These are phyloP conservation scores for Scytalopus superciliaris DNA, from an alignment of 2,113 vertebrate genomes.

Conservation along the genomic window DNA sequence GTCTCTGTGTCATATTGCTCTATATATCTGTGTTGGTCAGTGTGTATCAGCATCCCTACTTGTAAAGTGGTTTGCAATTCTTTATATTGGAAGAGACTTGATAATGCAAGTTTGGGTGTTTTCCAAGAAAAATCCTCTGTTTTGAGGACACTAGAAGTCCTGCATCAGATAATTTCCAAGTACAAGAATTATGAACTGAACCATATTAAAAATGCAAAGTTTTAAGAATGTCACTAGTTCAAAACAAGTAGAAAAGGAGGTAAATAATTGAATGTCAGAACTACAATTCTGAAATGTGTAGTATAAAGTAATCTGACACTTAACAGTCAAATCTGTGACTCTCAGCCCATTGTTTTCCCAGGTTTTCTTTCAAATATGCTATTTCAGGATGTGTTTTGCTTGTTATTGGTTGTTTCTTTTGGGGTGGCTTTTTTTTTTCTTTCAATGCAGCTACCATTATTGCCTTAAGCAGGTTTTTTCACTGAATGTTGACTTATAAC, in stretches of 20 bases:
- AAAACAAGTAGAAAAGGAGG: neutral
- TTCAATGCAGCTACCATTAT: neutral
- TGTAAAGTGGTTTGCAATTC: neutral
- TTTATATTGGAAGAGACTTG: neutral
- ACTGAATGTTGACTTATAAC: neutral
- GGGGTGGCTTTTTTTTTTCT: too few relatives aligned
- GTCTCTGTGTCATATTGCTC: neutral
- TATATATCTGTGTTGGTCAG: neutral
- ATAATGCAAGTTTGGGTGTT: rapidly evolving
- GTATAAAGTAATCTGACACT: neutral
- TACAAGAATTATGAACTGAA: neutral
- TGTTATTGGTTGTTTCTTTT: neutral
- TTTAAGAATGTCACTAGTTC: neutral
- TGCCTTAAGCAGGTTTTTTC: neutral
- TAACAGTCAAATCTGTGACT: neutral
- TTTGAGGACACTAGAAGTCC: neutral
- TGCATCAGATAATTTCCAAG: neutral
- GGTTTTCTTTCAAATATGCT: neutral
- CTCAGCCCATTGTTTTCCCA: neutral
- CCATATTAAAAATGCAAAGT: neutral
- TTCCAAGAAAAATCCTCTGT: neutral
- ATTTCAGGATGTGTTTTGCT: neutral
- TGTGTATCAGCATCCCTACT: neutral
- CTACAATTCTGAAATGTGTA: neutral
- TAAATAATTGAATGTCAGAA: neutral